Evolutionary conservation across 1,140 invertebrate species (phyloP).

Genomic region (Solen grandis): DNA sequence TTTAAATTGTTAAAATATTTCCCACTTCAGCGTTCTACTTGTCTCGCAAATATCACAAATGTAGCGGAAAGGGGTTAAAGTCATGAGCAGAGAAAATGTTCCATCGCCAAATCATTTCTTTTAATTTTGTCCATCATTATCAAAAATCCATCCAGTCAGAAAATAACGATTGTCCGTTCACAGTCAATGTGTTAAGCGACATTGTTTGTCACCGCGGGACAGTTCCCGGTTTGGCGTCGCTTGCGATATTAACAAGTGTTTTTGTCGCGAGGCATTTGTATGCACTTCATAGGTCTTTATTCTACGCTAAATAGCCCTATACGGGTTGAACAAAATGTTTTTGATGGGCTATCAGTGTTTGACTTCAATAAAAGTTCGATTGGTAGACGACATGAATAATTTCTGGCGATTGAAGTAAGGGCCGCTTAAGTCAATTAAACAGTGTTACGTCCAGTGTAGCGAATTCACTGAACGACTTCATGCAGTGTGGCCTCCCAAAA

Average conservation of each 20-base stretch:
- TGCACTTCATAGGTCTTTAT: conserved; percentile 41
- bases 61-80: conserved; percentile 31
- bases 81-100: conserved; percentile 42
- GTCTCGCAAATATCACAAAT: conserved; percentile 24
- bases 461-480: no score
- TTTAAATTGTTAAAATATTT: conserved; percentile 47
- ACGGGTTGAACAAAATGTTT: conserved; percentile 52
- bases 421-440: conserved; percentile 49
- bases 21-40: conserved; percentile 12
- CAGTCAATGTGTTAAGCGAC: conserved; percentile 55
- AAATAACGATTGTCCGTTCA: conserved; percentile 46
- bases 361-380: conserved; percentile 52
- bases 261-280: conserved; percentile 45
- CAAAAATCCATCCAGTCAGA: conserved; percentile 41
- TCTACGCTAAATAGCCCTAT: conserved; percentile 54
- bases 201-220: conserved; percentile 48
- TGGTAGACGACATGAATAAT: conserved; percentile 9
- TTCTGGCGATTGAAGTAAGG: conserved; percentile 40
- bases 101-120: conserved; percentile 52
- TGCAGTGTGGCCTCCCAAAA: no score
- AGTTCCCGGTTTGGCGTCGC: conserved; percentile 47
- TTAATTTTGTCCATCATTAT: conserved; percentile 55
- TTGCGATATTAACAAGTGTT: conserved; percentile 53
- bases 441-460: no score
- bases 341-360: conserved; percentile 47